Conservation (phyloP, 92 coral and sea anemone species). For the Virgularia gustaviana region DNA sequence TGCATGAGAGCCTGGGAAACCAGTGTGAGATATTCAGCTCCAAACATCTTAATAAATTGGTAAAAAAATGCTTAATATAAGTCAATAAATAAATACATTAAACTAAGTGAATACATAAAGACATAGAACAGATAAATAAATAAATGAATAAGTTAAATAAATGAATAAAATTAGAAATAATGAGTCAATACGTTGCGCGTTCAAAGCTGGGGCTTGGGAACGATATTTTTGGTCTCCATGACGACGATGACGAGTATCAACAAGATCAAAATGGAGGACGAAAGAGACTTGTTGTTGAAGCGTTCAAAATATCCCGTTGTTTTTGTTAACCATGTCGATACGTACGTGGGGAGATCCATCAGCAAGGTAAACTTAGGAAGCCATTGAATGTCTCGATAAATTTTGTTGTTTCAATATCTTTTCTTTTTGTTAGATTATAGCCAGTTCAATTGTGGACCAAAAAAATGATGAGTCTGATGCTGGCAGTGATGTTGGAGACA, state of each 20-base stretch:
- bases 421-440: slow-evolving; percentile 52
- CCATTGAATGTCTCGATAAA: neutral
- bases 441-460: slow-evolving; percentile 72
- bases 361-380: slow-evolving; percentile 68
- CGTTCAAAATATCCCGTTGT: slow-evolving; percentile 66
- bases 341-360: slow-evolving; percentile 77
- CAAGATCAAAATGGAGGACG: slow-evolving; percentile 86
- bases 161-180: no score
- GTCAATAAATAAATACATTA: no score
- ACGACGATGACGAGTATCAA: neutral
- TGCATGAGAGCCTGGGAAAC: no score
- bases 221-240: no score
- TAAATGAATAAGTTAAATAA: no score
- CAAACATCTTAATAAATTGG: no score
- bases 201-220: no score
- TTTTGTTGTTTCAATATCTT: neutral
- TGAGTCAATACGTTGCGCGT: no score
- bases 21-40: no score
- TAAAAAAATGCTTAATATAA: no score
- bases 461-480: slow-evolving; percentile 82
- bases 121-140: no score
- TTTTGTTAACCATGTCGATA: slow-evolving; percentile 90
- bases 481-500: slow-evolving; percentile 68
- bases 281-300: slow-evolving; percentile 27
- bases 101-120: no score